Base-by-base conservation (phyloP, 2,797 vertebrate species). In the Tapirus indicus region DNA sequence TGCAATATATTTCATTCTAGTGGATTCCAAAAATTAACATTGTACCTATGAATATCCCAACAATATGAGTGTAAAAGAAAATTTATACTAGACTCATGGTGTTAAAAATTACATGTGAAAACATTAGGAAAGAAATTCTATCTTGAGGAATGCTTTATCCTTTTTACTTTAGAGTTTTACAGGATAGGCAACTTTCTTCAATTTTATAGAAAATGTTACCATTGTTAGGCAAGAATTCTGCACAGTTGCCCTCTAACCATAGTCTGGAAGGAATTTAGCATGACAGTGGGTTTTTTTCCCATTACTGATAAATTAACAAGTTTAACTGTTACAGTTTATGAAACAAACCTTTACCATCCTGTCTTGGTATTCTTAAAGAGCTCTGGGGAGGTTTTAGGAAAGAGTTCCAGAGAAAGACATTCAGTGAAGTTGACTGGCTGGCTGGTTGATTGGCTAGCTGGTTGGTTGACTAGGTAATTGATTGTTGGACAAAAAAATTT, bases 31-130 rank as follows among this genome's bases (percentile, higher is more conserved):
- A 86, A 35, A 68, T 92, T 80, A 92, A 87, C 56, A 84, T 18
- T 41, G 20, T 41, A 92, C 12, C 47, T 84, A 79, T 27, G 89
- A 79, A 83, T 83, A 96, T 83, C 27, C 12, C 21, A 96, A 7
- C 56, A 78, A 96, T 44, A 35, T 49, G 38, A 88, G 5, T 29
- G 0, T 56, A 88, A 93, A 90, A 69, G 9, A 95, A 91, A 78
- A 82, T 84, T 49, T 95, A 75, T 14, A 60, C 18, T 64, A 66
- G 49, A 62, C 5, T 80, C 71, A 60, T 0, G 49, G 5, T 35
- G 27, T 91, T 88, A 54, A 96, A 80, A 95, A 68, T 88, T 44
- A 88, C 7, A 85, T 54, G 64, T 62, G 38, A 90, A 95, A 47
- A 60, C 10, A 80, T 17, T 21, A 27, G 49, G n/a, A 92, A 44